Evolutionary conservation across 1,140 invertebrate genomes (phyloP).

Genomic region (Cotesia typhae): DNA sequence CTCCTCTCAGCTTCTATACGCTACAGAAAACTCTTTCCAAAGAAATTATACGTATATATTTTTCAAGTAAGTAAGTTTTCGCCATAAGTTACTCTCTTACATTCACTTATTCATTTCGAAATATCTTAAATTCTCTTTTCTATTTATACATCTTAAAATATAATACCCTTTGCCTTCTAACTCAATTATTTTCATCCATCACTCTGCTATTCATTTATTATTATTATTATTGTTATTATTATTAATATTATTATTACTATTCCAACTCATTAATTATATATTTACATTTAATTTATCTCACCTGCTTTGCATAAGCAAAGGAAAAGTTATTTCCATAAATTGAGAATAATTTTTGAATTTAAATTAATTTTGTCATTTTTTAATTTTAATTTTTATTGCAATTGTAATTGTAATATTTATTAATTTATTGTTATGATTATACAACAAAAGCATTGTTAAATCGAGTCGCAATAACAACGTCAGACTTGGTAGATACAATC

Average conservation of each 20-base stretch:
- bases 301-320: too few relatives aligned
- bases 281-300: too few relatives aligned
- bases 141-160: not conserved
- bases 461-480: not conserved
- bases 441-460: constrained; percentile 5
- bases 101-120: constrained; percentile 10
- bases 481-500: constrained; percentile 5
- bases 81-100: not conserved
- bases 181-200: too few relatives aligned
- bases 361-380: too few relatives aligned
- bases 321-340: too few relatives aligned
- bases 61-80: constrained; percentile 19
- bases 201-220: too few relatives aligned
- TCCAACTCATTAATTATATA: too few relatives aligned
- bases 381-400: not conserved
- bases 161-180: too few relatives aligned
- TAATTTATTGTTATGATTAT: not conserved
- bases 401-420: not conserved
- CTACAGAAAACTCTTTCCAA: constrained; percentile 17
- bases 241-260: too few relatives aligned
- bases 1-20: not conserved
- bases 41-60: constrained; percentile 17
- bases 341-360: too few relatives aligned
- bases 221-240: too few relatives aligned
- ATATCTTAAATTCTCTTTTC: not conserved